phyloP scores from a whole-genome alignment of 1,140 invertebrate species.

The Lanistes nyassanus region DNA sequence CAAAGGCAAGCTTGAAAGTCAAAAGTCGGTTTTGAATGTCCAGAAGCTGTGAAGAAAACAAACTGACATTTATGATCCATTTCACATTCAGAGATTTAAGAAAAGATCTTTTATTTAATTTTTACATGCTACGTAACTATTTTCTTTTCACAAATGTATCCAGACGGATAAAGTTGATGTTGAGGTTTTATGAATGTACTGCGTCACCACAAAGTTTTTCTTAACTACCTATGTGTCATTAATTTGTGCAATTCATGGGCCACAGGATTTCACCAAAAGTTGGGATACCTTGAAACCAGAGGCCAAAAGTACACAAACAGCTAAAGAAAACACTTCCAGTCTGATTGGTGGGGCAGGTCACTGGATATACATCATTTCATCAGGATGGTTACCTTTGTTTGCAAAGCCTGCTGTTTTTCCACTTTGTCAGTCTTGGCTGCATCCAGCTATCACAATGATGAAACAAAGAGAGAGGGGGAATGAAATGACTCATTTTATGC shows the following conservation, averaged over 20 bases:
- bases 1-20: slow-evolving; percentile 48
- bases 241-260: too few relatives aligned
- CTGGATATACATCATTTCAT: neutral
- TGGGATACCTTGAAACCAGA: too few relatives aligned
- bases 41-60: slow-evolving; percentile 37
- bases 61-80: neutral
- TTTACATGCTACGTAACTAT: too few relatives aligned
- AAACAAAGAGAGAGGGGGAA: neutral
- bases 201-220: too few relatives aligned
- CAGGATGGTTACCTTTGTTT: slow-evolving; percentile 33
- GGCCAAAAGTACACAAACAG: neutral
- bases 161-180: too few relatives aligned
- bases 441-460: slow-evolving; percentile 29
- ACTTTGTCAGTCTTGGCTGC: slow-evolving; percentile 22
- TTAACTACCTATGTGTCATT: too few relatives aligned
- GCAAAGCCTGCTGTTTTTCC: slow-evolving; percentile 27
- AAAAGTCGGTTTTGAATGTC: slow-evolving; percentile 45
- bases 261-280: too few relatives aligned
- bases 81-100: too few relatives aligned
- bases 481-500: too few relatives aligned
- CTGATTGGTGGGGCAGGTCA: neutral
- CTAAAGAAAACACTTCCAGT: neutral
- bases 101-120: too few relatives aligned
- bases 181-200: too few relatives aligned
- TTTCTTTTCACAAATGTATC: too few relatives aligned